Conservation (phyloP, 1,140 invertebrate species). For the Phenacoccus solenopsis region DNA sequence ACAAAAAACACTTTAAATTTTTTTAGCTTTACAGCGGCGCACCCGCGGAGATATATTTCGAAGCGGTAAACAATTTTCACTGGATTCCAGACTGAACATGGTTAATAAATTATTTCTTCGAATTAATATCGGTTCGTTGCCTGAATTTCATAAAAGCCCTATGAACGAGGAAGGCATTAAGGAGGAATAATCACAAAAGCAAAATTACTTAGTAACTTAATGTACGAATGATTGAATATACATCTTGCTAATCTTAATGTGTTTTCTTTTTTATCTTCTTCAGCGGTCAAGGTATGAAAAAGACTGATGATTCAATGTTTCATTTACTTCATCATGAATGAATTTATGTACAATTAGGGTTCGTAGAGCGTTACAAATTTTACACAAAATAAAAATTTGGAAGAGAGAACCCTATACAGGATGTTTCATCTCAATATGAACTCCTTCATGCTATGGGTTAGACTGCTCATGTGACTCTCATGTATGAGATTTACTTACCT, state of each 20-base stretch:
- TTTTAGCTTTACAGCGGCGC: slow-evolving; percentile 58
- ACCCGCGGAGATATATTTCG: slow-evolving; percentile 70
- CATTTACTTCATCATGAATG: too few relatives aligned
- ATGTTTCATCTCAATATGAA: too few relatives aligned
- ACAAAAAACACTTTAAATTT: not conserved
- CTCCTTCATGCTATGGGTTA: too few relatives aligned
- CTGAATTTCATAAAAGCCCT: not conserved
- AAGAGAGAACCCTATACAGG: too few relatives aligned
- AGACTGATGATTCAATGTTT: too few relatives aligned
- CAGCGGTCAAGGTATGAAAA: too few relatives aligned
- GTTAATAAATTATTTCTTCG: slow-evolving; percentile 45
- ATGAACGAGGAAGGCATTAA: not conserved
- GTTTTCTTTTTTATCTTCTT: not conserved
- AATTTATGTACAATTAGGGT: too few relatives aligned
- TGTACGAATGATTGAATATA: not conserved
- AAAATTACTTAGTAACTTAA: not conserved
- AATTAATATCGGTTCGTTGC: not conserved
- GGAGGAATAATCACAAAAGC: not conserved
- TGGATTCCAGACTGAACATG: slow-evolving; percentile 82
- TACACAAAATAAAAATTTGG: too few relatives aligned
- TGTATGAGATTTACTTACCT: too few relatives aligned
- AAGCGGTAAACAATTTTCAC: slow-evolving; percentile 74
- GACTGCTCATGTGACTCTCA: too few relatives aligned
- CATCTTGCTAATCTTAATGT: not conserved
- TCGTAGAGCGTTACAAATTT: too few relatives aligned